phyloP scores from a whole-genome alignment of 2,888 invertebrate genomes.

The Lapara coniferarum region DNA sequence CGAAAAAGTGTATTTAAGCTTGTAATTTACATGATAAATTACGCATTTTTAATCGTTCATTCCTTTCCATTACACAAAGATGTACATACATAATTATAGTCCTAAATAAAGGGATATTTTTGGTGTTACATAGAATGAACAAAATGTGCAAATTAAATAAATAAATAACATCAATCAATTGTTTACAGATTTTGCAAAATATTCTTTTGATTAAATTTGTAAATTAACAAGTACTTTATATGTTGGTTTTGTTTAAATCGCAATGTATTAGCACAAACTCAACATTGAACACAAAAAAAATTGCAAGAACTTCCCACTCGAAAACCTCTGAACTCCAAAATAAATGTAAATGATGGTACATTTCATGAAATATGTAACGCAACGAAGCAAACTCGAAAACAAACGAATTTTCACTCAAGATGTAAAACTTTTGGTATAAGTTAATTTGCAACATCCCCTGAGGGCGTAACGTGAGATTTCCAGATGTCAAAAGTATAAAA shows the following conservation, averaged over 20 bases:
- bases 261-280: neutral
- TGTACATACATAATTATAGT: neutral
- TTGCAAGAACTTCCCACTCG: neutral
- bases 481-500: constrained; percentile 20
- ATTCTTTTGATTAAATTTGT: no score
- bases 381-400: neutral
- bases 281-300: neutral
- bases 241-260: no score
- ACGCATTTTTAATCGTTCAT: neutral
- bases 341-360: neutral
- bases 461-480: constrained; percentile 30
- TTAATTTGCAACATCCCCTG: constrained; percentile 5
- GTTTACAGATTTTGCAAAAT: no score
- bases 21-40: no score
- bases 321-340: neutral
- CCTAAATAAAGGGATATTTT: no score
- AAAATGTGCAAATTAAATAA: no score
- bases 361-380: constrained; percentile 12
- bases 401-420: constrained; percentile 14
- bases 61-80: neutral
- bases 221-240: no score
- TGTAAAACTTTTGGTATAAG: constrained; percentile 8
- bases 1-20: no score
- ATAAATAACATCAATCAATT: no score
- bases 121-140: no score